phyloP scores from a whole-genome alignment of 64 coral and sea anemone genomes.

The Montipora capricornis region DNA sequence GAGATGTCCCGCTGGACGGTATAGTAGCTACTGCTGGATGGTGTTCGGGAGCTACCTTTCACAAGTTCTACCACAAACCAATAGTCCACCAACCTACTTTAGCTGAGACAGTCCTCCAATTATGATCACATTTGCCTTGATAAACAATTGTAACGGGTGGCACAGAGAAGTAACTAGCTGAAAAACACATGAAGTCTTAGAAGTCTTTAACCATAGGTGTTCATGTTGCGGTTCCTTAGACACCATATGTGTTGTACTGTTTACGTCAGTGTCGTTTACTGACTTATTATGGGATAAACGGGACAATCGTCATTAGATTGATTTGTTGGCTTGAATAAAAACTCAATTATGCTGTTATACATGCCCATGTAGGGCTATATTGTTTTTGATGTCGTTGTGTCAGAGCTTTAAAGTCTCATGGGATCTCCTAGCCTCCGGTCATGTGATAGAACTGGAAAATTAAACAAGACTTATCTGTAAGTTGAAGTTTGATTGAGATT shows the following conservation, averaged over 20 bases:
- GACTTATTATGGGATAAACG: too few species aligned
- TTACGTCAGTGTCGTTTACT: background rate
- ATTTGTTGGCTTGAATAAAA: conserved; percentile 5
- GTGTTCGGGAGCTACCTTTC: conserved; percentile 34
- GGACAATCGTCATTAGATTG: background rate
- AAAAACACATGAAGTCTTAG: background rate
- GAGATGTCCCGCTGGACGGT: conserved; percentile 40
- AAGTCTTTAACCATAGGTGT: background rate
- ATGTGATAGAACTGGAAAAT: background rate
- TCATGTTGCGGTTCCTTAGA: background rate
- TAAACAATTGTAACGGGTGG: too few species aligned
- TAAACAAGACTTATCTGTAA: too few species aligned
- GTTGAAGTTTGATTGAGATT: too few species aligned
- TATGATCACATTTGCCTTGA: background rate
- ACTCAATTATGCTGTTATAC: conserved; percentile 5
- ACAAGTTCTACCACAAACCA: conserved; percentile 68
- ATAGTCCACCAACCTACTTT: conserved; percentile 42
- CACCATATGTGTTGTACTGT: background rate
- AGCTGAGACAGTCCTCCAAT: conserved; percentile 42
- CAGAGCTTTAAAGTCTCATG: conserved; percentile 53
- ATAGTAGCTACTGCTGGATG: conserved; percentile 41
- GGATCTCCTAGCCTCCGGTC: conserved; percentile 39
- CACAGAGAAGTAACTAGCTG: background rate
- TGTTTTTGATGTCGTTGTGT: conserved; percentile 29
- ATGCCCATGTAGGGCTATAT: background rate